phyloP scores from a whole-genome alignment of 2,888 invertebrate genomes.

The Chalcis sispes region DNA sequence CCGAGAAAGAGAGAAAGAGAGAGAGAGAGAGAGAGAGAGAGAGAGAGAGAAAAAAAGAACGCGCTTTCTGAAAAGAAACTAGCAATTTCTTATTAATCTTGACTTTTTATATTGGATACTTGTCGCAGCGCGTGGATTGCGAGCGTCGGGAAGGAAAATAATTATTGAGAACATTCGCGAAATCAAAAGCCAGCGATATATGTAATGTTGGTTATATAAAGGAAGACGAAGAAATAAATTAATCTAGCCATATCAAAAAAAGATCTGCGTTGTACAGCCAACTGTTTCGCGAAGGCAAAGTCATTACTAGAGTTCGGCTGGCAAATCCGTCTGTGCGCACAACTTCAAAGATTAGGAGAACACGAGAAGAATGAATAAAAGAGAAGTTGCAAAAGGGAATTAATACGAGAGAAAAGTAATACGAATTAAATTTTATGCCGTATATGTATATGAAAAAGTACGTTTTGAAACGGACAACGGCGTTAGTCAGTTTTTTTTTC shows the following conservation, averaged over 20 bases:
- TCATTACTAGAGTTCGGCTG: slow-evolving; percentile 52
- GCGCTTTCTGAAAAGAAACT: too few relatives aligned
- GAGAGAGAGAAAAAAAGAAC: neutral
- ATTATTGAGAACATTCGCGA: neutral
- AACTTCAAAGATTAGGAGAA: slow-evolving; percentile 56
- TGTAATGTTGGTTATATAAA: too few relatives aligned
- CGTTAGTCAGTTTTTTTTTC: too few relatives aligned
- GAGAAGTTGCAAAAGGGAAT: too few relatives aligned
- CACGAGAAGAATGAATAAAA: neutral
- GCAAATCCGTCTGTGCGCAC: slow-evolving; percentile 56
- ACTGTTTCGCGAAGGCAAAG: slow-evolving; percentile 39
- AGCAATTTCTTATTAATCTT: too few relatives aligned
- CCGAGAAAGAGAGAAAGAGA: neutral
- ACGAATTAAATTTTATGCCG: too few relatives aligned
- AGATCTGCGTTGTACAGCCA: slow-evolving; percentile 40
- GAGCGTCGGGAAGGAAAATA: neutral
- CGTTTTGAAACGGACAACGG: too few relatives aligned
- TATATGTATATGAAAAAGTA: too few relatives aligned
- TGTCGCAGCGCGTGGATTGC: slow-evolving; percentile 24
- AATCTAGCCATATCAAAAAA: slow-evolving; percentile 40
- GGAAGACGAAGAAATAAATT: slow-evolving; percentile 18
- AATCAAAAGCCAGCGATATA: neutral
- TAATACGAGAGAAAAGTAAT: too few relatives aligned
- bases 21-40: neutral
- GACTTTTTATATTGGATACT: too few relatives aligned